Conservation (phyloP, 2,113 vertebrate genomes). For the Ranitomeya variabilis region DNA sequence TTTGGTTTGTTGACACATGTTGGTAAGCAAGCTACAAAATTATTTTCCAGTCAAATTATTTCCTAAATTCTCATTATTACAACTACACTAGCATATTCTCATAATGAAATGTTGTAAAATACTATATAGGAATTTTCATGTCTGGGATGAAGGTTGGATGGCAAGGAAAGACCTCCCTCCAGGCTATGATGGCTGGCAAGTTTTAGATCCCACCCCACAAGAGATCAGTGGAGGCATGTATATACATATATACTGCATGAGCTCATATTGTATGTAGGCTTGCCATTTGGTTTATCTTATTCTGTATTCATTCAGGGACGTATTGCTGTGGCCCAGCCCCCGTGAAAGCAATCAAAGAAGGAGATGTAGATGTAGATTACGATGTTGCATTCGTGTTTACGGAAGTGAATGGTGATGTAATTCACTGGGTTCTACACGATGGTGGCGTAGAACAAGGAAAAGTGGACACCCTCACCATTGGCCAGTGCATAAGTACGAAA, state of each 20-base stretch:
- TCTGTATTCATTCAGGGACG: slow-evolving; percentile 67
- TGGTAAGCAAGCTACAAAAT: too few species aligned
- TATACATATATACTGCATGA: background rate
- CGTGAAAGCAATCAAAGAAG: slow-evolving; percentile 77
- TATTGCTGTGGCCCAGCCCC: slow-evolving; percentile 86
- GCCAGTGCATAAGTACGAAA: slow-evolving; percentile 77
- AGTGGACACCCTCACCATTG: slow-evolving; percentile 72
- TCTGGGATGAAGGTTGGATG: slow-evolving; percentile 89
- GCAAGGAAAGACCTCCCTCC: slow-evolving; percentile 75
- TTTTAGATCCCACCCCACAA: slow-evolving; percentile 85
- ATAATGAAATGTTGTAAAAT: background rate
- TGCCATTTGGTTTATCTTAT: background rate
- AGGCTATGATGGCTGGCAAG: slow-evolving; percentile 85
- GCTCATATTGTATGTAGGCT: background rate
- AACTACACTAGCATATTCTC: background rate
- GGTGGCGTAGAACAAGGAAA: slow-evolving; percentile 69
- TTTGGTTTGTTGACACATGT: too few species aligned
- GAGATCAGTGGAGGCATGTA: slow-evolving; percentile 80
- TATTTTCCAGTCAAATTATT: too few species aligned
- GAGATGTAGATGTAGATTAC: slow-evolving; percentile 75
- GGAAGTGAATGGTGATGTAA: slow-evolving; percentile 84
- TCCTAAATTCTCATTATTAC: too few species aligned
- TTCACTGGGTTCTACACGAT: slow-evolving; percentile 76
- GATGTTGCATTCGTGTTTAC: slow-evolving; percentile 82
- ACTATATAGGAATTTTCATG: slow-evolving; percentile 83